These are phyloP conservation scores for Trachelus tabidus DNA, from an alignment of 2,888 invertebrate species.

Conservation along the genomic window DNA sequence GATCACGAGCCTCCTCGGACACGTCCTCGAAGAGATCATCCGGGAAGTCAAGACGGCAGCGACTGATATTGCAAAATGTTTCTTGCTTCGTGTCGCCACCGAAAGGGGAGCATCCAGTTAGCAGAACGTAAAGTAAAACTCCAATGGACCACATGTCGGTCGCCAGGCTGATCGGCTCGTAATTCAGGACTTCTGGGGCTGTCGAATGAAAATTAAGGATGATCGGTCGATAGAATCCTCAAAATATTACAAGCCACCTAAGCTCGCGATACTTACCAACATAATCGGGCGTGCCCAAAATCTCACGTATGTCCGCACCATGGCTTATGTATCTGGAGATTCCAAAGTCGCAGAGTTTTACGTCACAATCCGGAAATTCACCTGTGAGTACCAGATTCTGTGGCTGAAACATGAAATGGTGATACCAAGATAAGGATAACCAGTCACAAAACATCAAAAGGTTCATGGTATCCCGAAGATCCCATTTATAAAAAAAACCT, in stretches of 20 bases:
- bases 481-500: background rate
- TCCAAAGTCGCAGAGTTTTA: slow-evolving; percentile 94
- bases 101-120: slow-evolving; percentile 96
- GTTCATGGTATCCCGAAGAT: background rate
- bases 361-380: slow-evolving; percentile 79
- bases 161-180: slow-evolving; percentile 92
- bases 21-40: slow-evolving; percentile 91
- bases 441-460: slow-evolving; percentile 1
- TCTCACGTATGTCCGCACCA: slow-evolving; percentile 92
- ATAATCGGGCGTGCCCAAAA: slow-evolving; percentile 95
- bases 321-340: slow-evolving; percentile 92
- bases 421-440: slow-evolving; percentile 3
- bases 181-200: slow-evolving; percentile 95
- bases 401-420: slow-evolving; percentile 73
- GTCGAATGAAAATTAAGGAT: slow-evolving; percentile 41
- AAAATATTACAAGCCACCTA: background rate
- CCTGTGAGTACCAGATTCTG: slow-evolving; percentile 93
- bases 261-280: slow-evolving; percentile 76
- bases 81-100: slow-evolving; percentile 96
- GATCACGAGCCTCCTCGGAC: slow-evolving; percentile 88
- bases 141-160: slow-evolving; percentile 99
- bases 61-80: slow-evolving; percentile 96
- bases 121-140: slow-evolving; percentile 91
- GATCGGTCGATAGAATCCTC: background rate
- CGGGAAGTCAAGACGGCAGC: slow-evolving; percentile 93